Percentiles rank a stretch among this genome's conserved stretches.
Evolutionary conservation across 2,888 invertebrate species (phyloP).

Genomic region (Rhingia campestris): DNA sequence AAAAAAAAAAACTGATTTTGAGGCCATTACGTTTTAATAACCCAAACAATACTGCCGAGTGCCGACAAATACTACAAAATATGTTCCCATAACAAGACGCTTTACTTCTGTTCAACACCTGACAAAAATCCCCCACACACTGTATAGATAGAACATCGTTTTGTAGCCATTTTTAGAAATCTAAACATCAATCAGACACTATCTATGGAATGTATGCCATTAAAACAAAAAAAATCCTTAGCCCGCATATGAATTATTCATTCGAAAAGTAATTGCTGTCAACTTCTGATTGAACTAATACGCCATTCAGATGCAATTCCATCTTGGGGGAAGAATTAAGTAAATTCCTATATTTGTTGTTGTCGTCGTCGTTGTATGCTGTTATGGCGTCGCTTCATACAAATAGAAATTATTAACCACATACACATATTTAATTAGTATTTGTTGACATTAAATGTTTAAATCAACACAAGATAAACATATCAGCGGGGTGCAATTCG

Average conservation of each 20-base stretch:
- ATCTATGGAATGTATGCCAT: slow-evolving; percentile 35
- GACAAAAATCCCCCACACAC: slow-evolving; percentile 11
- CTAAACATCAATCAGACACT: slow-evolving; percentile 52
- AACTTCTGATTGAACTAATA: slow-evolving; percentile 35
- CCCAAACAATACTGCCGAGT: background rate
- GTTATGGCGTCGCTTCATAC: slow-evolving; percentile 10
- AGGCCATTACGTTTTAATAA: too few relatives aligned
- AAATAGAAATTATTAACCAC: background rate
- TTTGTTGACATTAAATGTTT: slow-evolving; percentile 1
- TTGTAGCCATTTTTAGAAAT: slow-evolving; percentile 49
- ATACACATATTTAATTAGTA: background rate
- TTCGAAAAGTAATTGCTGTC: slow-evolving; percentile 44
- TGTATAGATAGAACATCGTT: slow-evolving; percentile 20
- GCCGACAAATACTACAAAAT: background rate
- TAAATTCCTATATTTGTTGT: slow-evolving; percentile 13
- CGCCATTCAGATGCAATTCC: slow-evolving; percentile 55
- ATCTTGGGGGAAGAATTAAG: slow-evolving; percentile 2
- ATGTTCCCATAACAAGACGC: background rate
- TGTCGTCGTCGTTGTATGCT: background rate
- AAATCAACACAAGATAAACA: slow-evolving; percentile 4
- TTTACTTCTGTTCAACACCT: slow-evolving; percentile 22
- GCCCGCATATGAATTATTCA: slow-evolving; percentile 53
- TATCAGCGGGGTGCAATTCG: slow-evolving; percentile 8
- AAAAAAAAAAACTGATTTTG: too few relatives aligned
- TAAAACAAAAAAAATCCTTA: slow-evolving; percentile 40